Conservation (phyloP, 2,113 vertebrate species). For the Eubucco bourcierii region DNA sequence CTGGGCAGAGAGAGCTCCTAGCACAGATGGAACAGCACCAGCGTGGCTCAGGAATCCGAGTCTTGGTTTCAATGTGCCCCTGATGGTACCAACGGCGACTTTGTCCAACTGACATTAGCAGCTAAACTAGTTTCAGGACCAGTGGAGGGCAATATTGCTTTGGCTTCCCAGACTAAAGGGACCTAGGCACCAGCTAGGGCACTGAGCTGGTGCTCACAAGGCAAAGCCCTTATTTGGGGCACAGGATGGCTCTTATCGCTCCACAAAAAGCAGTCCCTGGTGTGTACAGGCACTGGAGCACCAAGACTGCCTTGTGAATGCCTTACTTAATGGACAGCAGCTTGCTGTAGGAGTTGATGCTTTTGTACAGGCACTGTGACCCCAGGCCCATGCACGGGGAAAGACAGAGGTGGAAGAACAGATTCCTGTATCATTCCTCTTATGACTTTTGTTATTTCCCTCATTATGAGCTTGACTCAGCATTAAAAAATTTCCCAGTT, state of each 20-base stretch:
- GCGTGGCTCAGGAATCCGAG: neutral
- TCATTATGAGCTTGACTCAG: neutral
- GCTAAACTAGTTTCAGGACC: slow-evolving; percentile 60
- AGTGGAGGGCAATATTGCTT: slow-evolving; percentile 64
- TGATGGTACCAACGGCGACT: neutral
- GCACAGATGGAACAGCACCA: neutral
- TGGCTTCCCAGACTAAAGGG: slow-evolving; percentile 27
- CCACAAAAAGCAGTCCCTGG: neutral
- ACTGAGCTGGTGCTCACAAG: neutral
- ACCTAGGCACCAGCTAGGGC: neutral
- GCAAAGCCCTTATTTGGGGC: neutral
- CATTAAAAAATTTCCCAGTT: neutral
- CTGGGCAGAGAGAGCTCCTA: neutral
- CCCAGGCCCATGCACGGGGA: neutral
- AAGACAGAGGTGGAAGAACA: neutral
- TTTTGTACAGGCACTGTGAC: neutral
- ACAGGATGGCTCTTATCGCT: neutral
- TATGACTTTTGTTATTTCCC: neutral
- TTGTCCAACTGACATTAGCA: slow-evolving; percentile 40
- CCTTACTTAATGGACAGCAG: neutral
- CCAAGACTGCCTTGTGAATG: fast-evolving
- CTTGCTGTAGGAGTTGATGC: neutral
- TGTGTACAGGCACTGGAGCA: neutral
- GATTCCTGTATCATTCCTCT: neutral
- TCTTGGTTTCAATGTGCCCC: slow-evolving; percentile 1